phyloP scores from a whole-genome alignment of 2,888 invertebrate species.

The Pristionchus fissidentatus region DNA sequence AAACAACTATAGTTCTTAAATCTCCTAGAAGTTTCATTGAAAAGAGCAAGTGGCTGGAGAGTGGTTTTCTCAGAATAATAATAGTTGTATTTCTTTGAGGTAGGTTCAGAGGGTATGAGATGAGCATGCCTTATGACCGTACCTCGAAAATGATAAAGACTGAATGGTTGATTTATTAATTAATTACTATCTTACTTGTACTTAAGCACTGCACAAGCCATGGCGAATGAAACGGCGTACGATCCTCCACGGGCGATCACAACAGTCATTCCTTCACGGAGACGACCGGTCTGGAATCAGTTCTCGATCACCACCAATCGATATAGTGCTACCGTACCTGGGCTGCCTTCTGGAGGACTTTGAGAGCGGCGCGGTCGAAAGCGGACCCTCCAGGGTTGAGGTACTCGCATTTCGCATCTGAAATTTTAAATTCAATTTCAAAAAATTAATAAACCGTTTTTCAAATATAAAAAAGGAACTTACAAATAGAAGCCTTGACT shows the following conservation, averaged over 20 bases:
- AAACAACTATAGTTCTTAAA: too few relatives aligned
- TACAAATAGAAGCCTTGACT: slow-evolving; percentile 44
- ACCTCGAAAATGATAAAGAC: background rate
- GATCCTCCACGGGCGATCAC: slow-evolving; percentile 49
- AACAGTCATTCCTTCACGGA: slow-evolving; percentile 35
- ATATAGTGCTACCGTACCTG: slow-evolving; percentile 25
- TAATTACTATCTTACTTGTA: slow-evolving; percentile 40
- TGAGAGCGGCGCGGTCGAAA: slow-evolving; percentile 91
- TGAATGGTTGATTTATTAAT: background rate
- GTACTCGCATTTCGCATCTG: slow-evolving; percentile 97
- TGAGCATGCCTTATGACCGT: too few relatives aligned
- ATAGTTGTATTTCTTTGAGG: too few relatives aligned
- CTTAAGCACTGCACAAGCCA: slow-evolving; percentile 47
- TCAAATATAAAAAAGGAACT: slow-evolving; percentile 17
- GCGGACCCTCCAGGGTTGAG: slow-evolving; percentile 97
- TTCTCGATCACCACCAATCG: background rate
- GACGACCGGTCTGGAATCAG: slow-evolving; percentile 7
- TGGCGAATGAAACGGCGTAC: slow-evolving; percentile 48
- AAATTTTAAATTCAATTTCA: slow-evolving; percentile 59
- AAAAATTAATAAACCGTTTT: background rate
- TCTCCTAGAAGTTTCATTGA: too few relatives aligned
- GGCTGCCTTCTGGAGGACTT: slow-evolving; percentile 90
- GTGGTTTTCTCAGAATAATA: too few relatives aligned
- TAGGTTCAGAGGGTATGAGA: too few relatives aligned
- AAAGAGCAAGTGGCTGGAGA: too few relatives aligned